Base-by-base conservation (phyloP, 2,888 invertebrate species). In the Hypselothyrea guttata region DNA sequence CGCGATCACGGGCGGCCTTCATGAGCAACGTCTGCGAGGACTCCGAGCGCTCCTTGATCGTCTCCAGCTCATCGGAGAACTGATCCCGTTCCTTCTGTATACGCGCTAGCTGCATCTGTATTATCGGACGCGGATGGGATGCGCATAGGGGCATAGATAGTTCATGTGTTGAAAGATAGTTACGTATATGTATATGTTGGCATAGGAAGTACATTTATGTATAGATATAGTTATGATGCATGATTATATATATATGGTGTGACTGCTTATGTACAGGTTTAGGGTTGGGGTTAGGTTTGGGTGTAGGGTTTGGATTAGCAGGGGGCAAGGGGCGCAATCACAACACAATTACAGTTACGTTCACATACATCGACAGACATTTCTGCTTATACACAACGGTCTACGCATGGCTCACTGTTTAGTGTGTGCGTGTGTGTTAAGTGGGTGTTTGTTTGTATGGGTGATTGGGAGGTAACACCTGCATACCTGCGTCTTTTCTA, bases 31-130 rank as follows among this genome's bases (percentile, higher is more conserved):
- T 95, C 65, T 95, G 94, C 37, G 96, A 94, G 13, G 95, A 92
- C 85, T 97, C 97, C 9, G 95, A 92, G 48, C 96, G 92, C 88
- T 97, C 97, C 77, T 96, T 94, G 67, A 96, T 91, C 82, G 94
- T 94, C 53, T 95, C 95, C 68, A 94, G 93, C 75, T 97, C 97
- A 42, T 95, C 95, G 58, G 95, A 93, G 74, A 95, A 94, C 65
- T 93, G 91, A 87, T 97, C 97, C 71, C 95, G 93, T 90, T 97
- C 97, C 90, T 97, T 97, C 90, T 97, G 96, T 71, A 97, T 92
- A 70, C 97, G 94, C 73, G 95, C 92, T 72, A 97, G 93, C 75
- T 95, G 92, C 59, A 93, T 92, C 94, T 95, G 92, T 79, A 83
- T 40, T 12, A 34, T 22, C 28, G 15, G 16, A 22, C 22, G 22